Conservation (phyloP, 2,797 vertebrate species). For the Neopelma chrysocephalum region DNA sequence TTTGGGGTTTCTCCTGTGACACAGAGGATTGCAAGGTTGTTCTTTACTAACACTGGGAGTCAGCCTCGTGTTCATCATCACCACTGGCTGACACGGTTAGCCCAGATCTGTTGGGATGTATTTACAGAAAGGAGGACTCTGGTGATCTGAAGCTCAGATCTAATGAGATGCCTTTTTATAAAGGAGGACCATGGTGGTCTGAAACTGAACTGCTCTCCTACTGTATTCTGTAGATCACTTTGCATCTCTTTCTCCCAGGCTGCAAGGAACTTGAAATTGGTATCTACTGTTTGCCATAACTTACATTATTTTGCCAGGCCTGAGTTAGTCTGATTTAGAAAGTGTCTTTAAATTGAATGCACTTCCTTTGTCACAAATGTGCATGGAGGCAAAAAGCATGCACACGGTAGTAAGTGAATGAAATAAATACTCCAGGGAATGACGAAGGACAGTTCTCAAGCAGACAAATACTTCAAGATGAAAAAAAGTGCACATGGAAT, state of each 20-base stretch:
- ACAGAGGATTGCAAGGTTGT: background rate
- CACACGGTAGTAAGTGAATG: background rate
- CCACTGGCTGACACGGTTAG: background rate
- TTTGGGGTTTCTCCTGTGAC: background rate
- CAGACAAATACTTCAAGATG: background rate
- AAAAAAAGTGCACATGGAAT: background rate
- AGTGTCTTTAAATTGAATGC: background rate
- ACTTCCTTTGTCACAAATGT: background rate
- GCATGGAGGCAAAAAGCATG: background rate
- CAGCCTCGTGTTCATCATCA: accelerated
- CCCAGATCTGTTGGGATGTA: background rate
- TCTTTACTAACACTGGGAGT: background rate
- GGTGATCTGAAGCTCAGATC: background rate
- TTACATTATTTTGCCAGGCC: background rate
- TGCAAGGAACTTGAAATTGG: background rate
- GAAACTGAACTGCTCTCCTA: background rate
- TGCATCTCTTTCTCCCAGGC: background rate
- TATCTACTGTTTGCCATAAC: background rate
- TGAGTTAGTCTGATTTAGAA: background rate
- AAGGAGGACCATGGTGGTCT: background rate
- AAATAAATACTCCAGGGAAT: background rate
- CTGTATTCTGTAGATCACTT: background rate
- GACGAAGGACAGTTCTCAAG: background rate
- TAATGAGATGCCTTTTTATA: background rate
- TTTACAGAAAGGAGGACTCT: background rate